Evolutionary conservation across 2,888 invertebrate genomes (phyloP), one percentile per base, ranked within the genome.

Genomic region (Drosophila recens): DNA sequence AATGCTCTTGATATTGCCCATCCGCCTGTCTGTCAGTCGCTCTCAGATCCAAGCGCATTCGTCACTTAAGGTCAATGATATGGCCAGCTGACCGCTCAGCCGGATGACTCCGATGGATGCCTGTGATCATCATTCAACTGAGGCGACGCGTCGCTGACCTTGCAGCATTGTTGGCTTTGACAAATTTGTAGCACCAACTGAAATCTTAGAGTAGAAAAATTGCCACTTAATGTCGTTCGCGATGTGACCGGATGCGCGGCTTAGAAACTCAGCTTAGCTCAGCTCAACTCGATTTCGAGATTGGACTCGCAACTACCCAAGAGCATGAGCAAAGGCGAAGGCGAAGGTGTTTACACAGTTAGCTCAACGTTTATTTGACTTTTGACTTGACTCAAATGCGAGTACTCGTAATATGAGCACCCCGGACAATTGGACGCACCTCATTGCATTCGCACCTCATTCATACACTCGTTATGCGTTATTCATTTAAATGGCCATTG

Each of bases 31-130:
- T n/a, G 13, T 20, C n/a, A 30, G 65, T 36, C 36, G 52, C 64
- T 43, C 46, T 54, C 46, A 27, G 27, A 30, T 23, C 43, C 17
- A 15, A 62, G 17, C 63, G 46, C 54, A 38, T 40, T 57, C 33
- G 61, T 84, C 87, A 80, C 82, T 84, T 85, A 85, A 85, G 84
- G 84, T 85, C 84, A 85, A 85, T 83, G 78, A 80, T 82, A 82
- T 81, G 67, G 71, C 71, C 57, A 61, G 58, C 78, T 80, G 80
- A 75, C 83, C 83, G 69, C 80, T 67, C 63, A 63, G 75, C 71
- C 75, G 67, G 53, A 46, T 67, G 62, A 17, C 54, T 51, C n/a
- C 51, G 23, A 30, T 45, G 27, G 54, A 23, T 30, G 53, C 6
- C 63, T 30, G 38, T 64, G 80, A 83, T 80, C 75, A 82, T 78